Conservation (phyloP, 1,140 invertebrate genomes). For the Battus philenor region DNA sequence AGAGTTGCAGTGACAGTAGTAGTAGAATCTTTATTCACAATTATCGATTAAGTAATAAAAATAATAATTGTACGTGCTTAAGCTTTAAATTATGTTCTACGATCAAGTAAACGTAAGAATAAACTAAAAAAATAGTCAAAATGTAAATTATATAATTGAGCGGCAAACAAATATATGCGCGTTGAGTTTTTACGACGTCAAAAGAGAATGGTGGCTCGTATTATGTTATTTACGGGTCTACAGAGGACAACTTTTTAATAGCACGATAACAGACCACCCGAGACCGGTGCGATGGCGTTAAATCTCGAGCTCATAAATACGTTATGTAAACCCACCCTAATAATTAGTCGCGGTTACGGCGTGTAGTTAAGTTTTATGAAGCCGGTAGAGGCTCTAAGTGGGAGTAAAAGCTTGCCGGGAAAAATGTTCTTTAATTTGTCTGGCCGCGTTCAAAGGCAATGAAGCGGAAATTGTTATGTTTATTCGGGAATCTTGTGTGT, state of each 20-base stretch:
- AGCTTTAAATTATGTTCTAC: too few species aligned
- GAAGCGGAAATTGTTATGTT: slow-evolving; percentile 69
- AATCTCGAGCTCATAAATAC: slow-evolving; percentile 73
- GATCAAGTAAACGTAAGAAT: too few species aligned
- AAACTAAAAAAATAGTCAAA: too few species aligned
- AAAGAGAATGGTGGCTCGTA: slow-evolving; percentile 32
- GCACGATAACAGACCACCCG: slow-evolving; percentile 70
- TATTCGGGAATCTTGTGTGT: slow-evolving; percentile 53
- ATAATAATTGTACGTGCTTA: too few species aligned
- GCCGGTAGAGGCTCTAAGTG: slow-evolving; percentile 48
- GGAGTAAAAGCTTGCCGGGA: slow-evolving; percentile 45
- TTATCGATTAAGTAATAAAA: too few species aligned
- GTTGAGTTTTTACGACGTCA: slow-evolving; percentile 9
- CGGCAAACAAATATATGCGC: slow-evolving; percentile 16
- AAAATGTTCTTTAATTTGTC: slow-evolving; percentile 73
- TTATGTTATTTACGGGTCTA: slow-evolving; percentile 61
- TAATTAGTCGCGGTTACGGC: slow-evolving; percentile 72
- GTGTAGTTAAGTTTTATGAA: slow-evolving; percentile 71
- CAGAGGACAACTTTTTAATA: slow-evolving; percentile 72
- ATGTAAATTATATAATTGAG: not conserved
- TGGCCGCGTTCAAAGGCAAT: slow-evolving; percentile 49
- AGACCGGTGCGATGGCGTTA: slow-evolving; percentile 56
- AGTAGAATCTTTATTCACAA: too few species aligned
- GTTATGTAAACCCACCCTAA: slow-evolving; percentile 74
- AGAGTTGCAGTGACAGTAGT: too few species aligned